Base-by-base conservation (phyloP, 1,140 invertebrate species). In the Drosophila gunungcola region DNA sequence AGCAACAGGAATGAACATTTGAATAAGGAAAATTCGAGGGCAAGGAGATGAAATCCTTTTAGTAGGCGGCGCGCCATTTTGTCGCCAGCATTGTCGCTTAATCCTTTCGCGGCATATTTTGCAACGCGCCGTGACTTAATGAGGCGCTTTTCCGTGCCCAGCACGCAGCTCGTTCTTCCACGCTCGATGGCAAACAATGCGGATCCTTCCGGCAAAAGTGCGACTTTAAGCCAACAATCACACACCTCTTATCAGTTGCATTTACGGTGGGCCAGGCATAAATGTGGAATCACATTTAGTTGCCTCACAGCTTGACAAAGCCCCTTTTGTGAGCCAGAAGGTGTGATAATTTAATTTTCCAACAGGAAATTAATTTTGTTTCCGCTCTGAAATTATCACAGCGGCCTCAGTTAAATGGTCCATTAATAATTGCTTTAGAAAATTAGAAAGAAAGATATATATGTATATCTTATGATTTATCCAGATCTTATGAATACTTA, bases 101-200 rank as follows among this genome's bases (percentile, higher is more conserved):
- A 88, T 88, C 83, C 84, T 80, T 89, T 79, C 62, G 49, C 72
- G 84, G 80, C 79, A 88, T 88, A 88, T 88, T 89, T 88, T 83
- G 43, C 76, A 67, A 69, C 72, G 67, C 57, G 32, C 41, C 39
- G 64, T 49, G 61, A 79, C 79, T 88, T 88, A 89, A 89, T 88
- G 83, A 83, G 83, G 61, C 63, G 64, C 65, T 79, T 82, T 83
- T 65, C 49, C 55, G 83, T 70, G 65, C 83, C 29, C 29, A 76
- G 80, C 83, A 88, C 79, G 76, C 65, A 54, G 52, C 57, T 39
- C 46, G 34, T 36, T 48, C 29, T 43, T 36, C 38, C 46, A 49
- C 41, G 36, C 41, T 36, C 68, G 48, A 41, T 48, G 60, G 60
- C 70, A 79, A 79, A 80, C 78, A 84, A 84, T 68, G 41, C 48